These are phyloP conservation scores for Cinclus mexicanus DNA, from an alignment of 2,113 vertebrate species.

Conservation along the genomic window DNA sequence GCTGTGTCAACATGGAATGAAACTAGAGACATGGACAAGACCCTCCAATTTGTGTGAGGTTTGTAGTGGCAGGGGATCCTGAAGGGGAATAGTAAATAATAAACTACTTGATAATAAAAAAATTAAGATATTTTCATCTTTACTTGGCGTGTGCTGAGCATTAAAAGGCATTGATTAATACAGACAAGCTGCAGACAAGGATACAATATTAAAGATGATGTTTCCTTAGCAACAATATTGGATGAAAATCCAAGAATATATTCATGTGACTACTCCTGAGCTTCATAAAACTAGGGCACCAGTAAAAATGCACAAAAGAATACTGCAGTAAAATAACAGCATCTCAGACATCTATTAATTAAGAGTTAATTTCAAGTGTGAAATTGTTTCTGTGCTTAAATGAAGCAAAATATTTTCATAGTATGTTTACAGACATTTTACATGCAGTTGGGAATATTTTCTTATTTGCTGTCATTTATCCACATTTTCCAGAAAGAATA, in stretches of 20 bases:
- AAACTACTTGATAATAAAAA: background rate
- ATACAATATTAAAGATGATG: slow-evolving; percentile 66
- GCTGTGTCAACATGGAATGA: background rate
- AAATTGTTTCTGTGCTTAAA: background rate
- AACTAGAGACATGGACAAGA: background rate
- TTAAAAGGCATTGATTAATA: slow-evolving; percentile 51
- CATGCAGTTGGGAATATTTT: background rate
- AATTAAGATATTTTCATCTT: background rate
- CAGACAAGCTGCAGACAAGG: slow-evolving; percentile 57
- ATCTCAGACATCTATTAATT: background rate
- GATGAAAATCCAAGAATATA: slow-evolving; percentile 59
- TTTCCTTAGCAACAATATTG: slow-evolving; percentile 67
- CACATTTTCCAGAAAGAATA: background rate
- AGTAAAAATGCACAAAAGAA: slow-evolving; percentile 45
- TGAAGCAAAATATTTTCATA: background rate
- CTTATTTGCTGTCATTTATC: background rate
- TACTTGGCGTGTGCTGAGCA: background rate
- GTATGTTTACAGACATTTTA: background rate
- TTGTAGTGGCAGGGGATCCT: background rate
- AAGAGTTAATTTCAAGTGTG: background rate
- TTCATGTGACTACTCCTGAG: slow-evolving; percentile 59
- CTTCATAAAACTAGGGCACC: slow-evolving; percentile 60
- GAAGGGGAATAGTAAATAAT: background rate
- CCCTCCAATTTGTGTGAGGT: background rate
- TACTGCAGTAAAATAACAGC: slow-evolving; percentile 4